Conservation (phyloP, 1,140 invertebrate genomes). For the Chymomyza costata region DNA sequence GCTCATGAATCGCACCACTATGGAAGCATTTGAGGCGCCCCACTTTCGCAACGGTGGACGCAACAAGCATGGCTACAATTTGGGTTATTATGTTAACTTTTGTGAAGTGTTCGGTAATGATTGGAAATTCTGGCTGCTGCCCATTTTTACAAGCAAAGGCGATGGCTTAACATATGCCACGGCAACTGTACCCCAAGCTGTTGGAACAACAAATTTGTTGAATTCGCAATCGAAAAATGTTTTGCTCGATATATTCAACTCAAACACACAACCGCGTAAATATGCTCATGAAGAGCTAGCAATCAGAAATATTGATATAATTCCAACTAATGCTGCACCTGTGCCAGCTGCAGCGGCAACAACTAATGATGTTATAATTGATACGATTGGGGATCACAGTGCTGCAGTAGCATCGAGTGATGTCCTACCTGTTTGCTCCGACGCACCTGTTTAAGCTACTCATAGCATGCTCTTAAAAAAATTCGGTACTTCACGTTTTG, state of each 20-base stretch:
- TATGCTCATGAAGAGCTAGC: neutral
- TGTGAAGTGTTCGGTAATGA: constrained; percentile 94
- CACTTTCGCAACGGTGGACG: constrained; percentile 88
- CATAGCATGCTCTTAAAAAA: no score
- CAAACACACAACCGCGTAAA: neutral
- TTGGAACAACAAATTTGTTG: constrained; percentile 86
- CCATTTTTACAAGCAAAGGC: constrained; percentile 93
- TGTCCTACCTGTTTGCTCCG: no score
- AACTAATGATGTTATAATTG: neutral
- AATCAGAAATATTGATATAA: neutral
- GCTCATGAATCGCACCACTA: constrained; percentile 91
- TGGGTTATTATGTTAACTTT: constrained; percentile 92
- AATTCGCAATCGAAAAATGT: constrained; percentile 43
- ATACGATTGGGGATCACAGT: neutral
- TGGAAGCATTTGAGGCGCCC: constrained; percentile 95
- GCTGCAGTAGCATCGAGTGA: neutral
- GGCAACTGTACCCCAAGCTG: constrained; percentile 89
- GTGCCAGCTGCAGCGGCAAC: no score
- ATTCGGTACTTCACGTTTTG: no score
- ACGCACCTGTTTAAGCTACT: no score
- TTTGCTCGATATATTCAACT: constrained; percentile 5
- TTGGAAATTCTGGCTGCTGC: constrained; percentile 88
- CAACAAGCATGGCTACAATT: constrained; percentile 95
- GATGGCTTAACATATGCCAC: constrained; percentile 90
- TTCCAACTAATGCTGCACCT: neutral